These are phyloP conservation scores for Hydraecia micacea DNA, from an alignment of 2,888 invertebrate genomes.

Conservation along the genomic window DNA sequence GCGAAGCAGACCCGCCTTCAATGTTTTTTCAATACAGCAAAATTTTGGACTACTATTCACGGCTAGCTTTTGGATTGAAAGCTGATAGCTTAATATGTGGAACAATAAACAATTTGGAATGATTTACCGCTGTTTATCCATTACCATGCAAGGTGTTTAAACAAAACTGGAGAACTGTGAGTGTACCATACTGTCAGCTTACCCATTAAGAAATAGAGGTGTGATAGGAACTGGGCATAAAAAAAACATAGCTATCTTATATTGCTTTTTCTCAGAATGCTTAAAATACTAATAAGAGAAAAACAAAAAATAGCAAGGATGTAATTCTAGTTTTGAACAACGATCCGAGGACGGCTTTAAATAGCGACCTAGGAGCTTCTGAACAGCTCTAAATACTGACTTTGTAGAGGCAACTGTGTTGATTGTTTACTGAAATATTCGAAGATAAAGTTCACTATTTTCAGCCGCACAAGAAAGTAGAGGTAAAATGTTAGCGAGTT, in stretches of 20 bases:
- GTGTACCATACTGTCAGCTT: background rate
- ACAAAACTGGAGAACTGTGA: background rate
- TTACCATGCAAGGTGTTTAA: background rate
- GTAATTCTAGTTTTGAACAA: slow-evolving; percentile 1
- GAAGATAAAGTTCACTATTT: slow-evolving; percentile 3
- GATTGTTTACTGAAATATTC: slow-evolving; percentile 41
- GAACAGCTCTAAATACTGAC: background rate
- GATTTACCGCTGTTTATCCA: background rate
- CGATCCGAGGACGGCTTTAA: background rate
- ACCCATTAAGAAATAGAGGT: background rate
- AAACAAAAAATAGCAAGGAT: slow-evolving; percentile 4
- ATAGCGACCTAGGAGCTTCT: background rate
- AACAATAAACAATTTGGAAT: background rate
- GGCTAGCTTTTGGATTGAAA: background rate
- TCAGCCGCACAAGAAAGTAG: background rate
- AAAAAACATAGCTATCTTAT: background rate
- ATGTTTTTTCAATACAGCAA: slow-evolving; percentile 45
- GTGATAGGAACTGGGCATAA: background rate
- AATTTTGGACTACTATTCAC: background rate
- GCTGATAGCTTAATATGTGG: background rate
- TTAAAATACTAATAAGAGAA: background rate
- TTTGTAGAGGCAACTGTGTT: background rate
- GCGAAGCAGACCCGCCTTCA: slow-evolving; percentile 2
- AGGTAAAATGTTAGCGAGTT: background rate
- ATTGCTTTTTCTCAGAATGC: background rate